Evolutionary conservation across 1,140 invertebrate species (phyloP), one percentile per base, ranked within the genome.

Genomic region (Colletes gigas): DNA sequence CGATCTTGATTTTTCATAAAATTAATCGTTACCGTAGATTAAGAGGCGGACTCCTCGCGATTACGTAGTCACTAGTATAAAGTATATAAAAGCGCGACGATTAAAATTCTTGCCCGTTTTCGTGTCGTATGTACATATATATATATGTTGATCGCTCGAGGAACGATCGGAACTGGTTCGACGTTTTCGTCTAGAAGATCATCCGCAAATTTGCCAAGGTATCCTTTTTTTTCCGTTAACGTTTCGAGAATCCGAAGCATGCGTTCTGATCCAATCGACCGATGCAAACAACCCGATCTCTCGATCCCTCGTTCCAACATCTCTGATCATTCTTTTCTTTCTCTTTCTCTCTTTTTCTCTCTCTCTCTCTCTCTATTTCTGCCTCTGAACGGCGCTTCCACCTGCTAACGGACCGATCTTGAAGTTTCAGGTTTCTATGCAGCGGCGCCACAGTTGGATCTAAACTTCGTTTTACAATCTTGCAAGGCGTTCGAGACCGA

Each of bases 351-450:
- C 17, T 59, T n/a, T 59, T 7, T 59, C 19, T 59, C n/a, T 59
- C 0, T 21, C 57, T 59, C 10, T 59, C 57, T 59, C 19, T 59
- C 21, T 60, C 59, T 60, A 3, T 47, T n/a, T 15, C 17, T 19
- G 15, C 10, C 17, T 12, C 9, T 15, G 1, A 1, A 3, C 44
- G 63, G 4, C n/a, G 5, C 62, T 14, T 52, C n/a, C 44, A 30
- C 19, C 39, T 50, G 63, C 59, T 87, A 86, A 86, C 67, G 39
- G 54, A 59, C 6, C 59, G 15, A 74, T 52, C 50, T 84, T 87
- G 76, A 84, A 84, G 73, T 88, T 88, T 70, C 86, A 88, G 86
- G 83, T 87, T 88, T 82, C 73, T 88, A 87, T 54, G 86, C 71
- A 14, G 54, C 82, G 39, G 41, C 74, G 0, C 86, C 86, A 30